Base-by-base conservation (phyloP, 2,113 vertebrate species). In the Mesembrinibis cayennensis region DNA sequence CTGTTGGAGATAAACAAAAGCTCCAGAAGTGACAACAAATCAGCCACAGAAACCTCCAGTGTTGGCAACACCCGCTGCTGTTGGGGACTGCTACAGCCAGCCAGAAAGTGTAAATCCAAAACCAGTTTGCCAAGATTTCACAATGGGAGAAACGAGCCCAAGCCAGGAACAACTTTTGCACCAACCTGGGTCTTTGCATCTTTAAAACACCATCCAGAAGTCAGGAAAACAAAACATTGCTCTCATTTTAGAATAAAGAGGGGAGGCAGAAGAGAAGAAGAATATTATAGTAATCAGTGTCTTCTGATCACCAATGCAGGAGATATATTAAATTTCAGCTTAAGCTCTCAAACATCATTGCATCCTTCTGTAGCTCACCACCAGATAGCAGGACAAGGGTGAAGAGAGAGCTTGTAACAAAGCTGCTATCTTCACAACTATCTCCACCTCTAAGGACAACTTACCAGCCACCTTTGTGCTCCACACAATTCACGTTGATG, bases 51-150 rank as follows among this genome's bases (percentile, higher is more conserved):
- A 91, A 55, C 34, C 40, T 81, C 34, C 55, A 90, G 73, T 1
- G 1, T 2, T n/a, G 82, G 70, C 90, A 96, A 73, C 90, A 90
- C 66, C 70, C 62, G n/a, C 34, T 82, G 56, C 73, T 87, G 11
- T 2, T 77, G 73, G 52, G 58, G 66, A 90, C 87, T 74, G 89
- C 56, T 8, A 45, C 14, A 59, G 72, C 55, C 85, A 94, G 85
- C 56, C 80, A 91, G 83, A 82, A 87, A 79, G 26, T 9, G 1
- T 67, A 27, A 56, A 58, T 7, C 70, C 81, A 72, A 87, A 97
- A 95, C 89, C 89, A 93, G 94, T 94, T 93, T 95, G 87, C 96
- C 93, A 80, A 50, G 93, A 91, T 95, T 97, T 82, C 96, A 91
- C 89, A 96, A 87, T 0, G 29, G 23, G 40, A 90, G 36, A 92